phyloP scores from a whole-genome alignment of 2,113 vertebrate species.

The Hyperopisus bebe region DNA sequence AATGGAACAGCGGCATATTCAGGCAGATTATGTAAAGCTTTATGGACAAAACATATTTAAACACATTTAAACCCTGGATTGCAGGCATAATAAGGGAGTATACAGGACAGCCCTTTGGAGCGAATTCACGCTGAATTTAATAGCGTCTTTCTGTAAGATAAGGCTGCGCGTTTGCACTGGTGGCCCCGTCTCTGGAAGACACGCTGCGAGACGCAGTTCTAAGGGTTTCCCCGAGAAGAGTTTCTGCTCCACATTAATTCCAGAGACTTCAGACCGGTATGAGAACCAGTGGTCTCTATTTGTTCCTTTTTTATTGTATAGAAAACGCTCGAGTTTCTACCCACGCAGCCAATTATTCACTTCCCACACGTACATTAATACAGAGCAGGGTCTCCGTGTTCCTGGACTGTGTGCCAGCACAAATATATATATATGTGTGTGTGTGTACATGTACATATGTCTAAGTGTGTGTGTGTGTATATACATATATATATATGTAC shows the following conservation, averaged over 20 bases:
- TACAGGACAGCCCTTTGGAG: not conserved
- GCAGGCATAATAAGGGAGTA: not conserved
- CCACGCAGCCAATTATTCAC: not conserved
- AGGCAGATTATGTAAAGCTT: not conserved
- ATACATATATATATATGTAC: not conserved
- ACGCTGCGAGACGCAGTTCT: not conserved
- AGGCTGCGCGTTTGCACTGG: not conserved
- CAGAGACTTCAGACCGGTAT: not conserved
- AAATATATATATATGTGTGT: not conserved
- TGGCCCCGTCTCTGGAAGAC: not conserved
- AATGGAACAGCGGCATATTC: not conserved
- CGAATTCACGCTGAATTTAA: not conserved
- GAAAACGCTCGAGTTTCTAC: not conserved
- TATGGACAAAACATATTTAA: not conserved
- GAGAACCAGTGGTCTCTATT: not conserved
- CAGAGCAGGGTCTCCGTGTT: not conserved
- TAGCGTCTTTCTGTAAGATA: not conserved
- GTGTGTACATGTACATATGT: not conserved
- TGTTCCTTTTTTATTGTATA: not conserved
- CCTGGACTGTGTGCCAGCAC: not conserved
- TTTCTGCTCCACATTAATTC: not conserved
- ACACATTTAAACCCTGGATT: not conserved
- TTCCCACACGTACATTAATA: not conserved
- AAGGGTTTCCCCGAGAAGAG: not conserved
- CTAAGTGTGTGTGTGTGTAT: not conserved